Base-by-base conservation (phyloP, 2,797 vertebrate genomes). In the Periparus ater region DNA sequence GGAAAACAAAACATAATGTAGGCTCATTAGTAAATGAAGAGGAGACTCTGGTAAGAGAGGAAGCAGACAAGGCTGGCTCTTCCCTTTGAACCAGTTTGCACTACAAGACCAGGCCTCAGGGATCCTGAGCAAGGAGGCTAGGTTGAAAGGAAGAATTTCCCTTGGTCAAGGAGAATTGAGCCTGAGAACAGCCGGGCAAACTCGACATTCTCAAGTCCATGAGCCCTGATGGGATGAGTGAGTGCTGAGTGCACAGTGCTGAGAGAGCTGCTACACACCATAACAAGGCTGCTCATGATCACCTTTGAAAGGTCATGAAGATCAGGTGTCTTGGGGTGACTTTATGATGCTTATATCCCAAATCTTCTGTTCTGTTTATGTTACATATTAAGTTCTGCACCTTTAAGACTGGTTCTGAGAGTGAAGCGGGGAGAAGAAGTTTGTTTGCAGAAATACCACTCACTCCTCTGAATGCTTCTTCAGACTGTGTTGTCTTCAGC, bases 211-310 rank as follows among this genome's bases (percentile, higher is more conserved):
- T 42, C 38, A 70, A 30, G 32, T 81, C 55, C 55, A 26, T 42
- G 14, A 29, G 32, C 10, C 32, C 8, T 60, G 36, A 60, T 30
- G 26, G 17, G 17, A 42, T 67, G 18, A 27, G 30, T 29, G 50
- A 45, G 29, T 65, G 20, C 68, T 73, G 42, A 55, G 25, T 16
- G 5, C 50, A 42, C 5, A 36, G 36, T 50, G 21, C 9, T 58
- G 51, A 58, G 32, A 18, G 6, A 44, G 21, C 36, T 58, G 53
- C 15, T 36, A 6, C 32, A 66, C 11, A 14, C 30, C 26, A 10
- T 6, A 36, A 5, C 0, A 0, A 51, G 61, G 14, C 21, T 30
- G 7, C 4, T 84, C 5, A 7, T 50, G 44, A 32, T 50, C 42
- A 21, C 14, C 36, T 66, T 36, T 36, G 44, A 50, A 51, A 66